Evolutionary conservation across 2,888 invertebrate species (phyloP).

Genomic region (Leptogaster cylindrica): DNA sequence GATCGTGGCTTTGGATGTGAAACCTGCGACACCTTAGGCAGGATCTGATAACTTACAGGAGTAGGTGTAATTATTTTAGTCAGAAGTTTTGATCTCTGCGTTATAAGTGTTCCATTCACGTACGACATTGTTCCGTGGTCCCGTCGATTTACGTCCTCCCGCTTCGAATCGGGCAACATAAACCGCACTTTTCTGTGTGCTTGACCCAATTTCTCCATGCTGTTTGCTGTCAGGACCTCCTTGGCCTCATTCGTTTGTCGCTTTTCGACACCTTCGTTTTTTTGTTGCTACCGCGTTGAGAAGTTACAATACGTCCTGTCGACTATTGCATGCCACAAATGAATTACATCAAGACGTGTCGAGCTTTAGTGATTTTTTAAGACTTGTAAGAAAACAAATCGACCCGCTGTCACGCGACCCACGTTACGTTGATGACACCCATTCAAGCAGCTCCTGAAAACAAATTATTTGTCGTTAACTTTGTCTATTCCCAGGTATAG

Average conservation of each 20-base stretch:
- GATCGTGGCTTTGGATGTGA: neutral
- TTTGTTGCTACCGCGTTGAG: neutral
- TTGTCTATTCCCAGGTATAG: conserved; percentile 32
- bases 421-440: conserved; percentile 19
- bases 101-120: conserved; percentile 24
- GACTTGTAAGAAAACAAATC: conserved; percentile 14
- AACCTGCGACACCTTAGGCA: neutral
- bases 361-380: conserved; percentile 10
- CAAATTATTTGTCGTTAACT: conserved; percentile 40
- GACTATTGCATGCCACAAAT: conserved; percentile 17
- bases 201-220: conserved; percentile 24
- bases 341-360: conserved; percentile 28
- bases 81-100: neutral
- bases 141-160: neutral
- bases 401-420: conserved; percentile 26
- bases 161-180: conserved; percentile 4
- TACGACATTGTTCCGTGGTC: conserved; percentile 27
- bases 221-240: too few relatives aligned
- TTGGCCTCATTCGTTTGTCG: conserved; percentile 12
- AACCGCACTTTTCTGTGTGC: conserved; percentile 31
- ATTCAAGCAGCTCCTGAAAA: conserved; percentile 29
- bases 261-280: neutral
- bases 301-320: too few relatives aligned
- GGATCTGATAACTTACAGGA: neutral
- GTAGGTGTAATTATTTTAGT: neutral